phyloP scores from a whole-genome alignment of 2,113 vertebrate genomes.

The Pelmatolapia mariae region DNA sequence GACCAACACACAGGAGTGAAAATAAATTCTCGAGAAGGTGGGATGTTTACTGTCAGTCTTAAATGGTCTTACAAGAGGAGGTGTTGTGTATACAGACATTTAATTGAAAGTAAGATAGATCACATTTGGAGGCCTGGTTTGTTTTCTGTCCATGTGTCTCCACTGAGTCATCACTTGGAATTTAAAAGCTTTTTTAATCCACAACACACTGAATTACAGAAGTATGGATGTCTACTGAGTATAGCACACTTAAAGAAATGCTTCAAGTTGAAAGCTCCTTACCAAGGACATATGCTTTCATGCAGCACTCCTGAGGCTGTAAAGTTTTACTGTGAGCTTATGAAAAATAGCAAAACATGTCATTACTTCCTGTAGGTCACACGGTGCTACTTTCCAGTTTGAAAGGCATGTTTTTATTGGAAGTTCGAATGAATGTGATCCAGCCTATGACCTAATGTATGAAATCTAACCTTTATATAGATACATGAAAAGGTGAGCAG shows the following conservation, averaged over 20 bases:
- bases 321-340: background rate
- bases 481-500: background rate
- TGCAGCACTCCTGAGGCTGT: background rate
- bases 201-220: background rate
- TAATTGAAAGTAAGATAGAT: background rate
- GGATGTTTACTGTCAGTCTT: background rate
- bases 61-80: background rate
- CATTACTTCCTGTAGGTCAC: background rate
- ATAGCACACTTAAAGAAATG: background rate
- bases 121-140: background rate
- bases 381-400: background rate
- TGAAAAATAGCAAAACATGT: background rate
- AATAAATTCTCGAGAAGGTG: background rate
- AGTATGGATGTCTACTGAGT: background rate
- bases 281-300: background rate
- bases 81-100: background rate
- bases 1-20: background rate
- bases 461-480: background rate
- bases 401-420: background rate
- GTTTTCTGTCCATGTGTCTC: background rate
- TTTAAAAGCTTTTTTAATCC: background rate
- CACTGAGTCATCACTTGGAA: background rate
- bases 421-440: background rate
- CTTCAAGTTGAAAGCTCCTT: background rate
- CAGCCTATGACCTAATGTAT: background rate